A percentile compares a stretch with the other conserved stretches of the same genome.
These are phyloP conservation scores for Erpornis zantholeuca DNA, from an alignment of 2,113 vertebrate genomes.

Conservation along the genomic window DNA sequence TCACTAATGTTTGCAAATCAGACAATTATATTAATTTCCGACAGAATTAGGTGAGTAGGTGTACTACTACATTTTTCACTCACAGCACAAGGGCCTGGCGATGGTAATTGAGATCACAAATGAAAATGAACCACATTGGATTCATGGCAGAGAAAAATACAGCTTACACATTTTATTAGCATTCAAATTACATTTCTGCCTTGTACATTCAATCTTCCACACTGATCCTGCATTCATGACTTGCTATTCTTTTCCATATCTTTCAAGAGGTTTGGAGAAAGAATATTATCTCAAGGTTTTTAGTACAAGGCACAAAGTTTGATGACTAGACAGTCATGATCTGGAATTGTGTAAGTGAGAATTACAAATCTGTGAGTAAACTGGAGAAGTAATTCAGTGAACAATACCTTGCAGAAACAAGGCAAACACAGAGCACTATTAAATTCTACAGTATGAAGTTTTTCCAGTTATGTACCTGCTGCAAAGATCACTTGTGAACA, in stretches of 20 bases:
- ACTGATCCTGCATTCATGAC: neutral
- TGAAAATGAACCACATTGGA: neutral
- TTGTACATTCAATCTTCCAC: neutral
- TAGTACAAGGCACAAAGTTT: neutral
- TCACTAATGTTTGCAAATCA: neutral
- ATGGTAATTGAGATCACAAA: neutral
- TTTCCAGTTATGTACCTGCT: neutral
- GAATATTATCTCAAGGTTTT: neutral
- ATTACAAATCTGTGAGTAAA: neutral
- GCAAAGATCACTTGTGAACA: neutral
- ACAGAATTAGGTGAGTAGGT: neutral
- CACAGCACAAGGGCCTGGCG: neutral
- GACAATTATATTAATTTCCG: neutral
- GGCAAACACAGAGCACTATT: neutral
- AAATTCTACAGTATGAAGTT: neutral
- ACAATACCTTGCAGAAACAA: neutral
- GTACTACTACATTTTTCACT: neutral
- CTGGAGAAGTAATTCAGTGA: neutral
- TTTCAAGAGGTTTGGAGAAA: neutral
- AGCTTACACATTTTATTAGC: neutral
- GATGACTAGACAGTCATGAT: neutral
- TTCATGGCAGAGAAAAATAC: neutral
- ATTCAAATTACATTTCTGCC: neutral
- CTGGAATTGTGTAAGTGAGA: neutral
- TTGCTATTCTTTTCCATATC: neutral